Conservation (phyloP, 1,140 invertebrate species). For the Zaprionus kolodkinae region DNA sequence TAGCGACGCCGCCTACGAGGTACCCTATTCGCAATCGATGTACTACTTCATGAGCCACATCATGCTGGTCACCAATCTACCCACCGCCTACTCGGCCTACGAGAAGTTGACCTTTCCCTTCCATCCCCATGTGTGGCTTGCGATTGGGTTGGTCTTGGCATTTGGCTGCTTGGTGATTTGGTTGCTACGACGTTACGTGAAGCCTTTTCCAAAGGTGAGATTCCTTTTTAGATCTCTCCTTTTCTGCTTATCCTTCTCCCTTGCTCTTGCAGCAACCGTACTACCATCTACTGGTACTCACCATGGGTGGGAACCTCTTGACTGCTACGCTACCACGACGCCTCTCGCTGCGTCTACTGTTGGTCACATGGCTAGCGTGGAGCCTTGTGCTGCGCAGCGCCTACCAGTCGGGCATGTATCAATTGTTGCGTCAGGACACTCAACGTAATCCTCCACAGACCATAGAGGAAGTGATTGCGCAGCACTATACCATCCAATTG, state of each 20-base stretch:
- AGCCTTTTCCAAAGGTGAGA: slow-evolving; percentile 9
- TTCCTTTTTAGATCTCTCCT: no score
- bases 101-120: slow-evolving; percentile 74
- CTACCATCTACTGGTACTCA: slow-evolving; percentile 65
- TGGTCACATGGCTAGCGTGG: slow-evolving; percentile 61
- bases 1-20: slow-evolving; percentile 23
- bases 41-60: slow-evolving; percentile 79
- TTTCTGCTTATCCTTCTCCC: background rate
- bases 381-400: slow-evolving; percentile 59
- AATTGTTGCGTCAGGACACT: slow-evolving; percentile 67
- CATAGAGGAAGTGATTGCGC: slow-evolving; percentile 62
- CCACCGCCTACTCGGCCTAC: slow-evolving; percentile 70
- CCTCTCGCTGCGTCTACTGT: slow-evolving; percentile 35
- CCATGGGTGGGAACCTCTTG: slow-evolving; percentile 62
- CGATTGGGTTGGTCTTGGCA: slow-evolving; percentile 40
- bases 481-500: slow-evolving; percentile 59
- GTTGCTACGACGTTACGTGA: background rate
- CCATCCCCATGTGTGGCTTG: slow-evolving; percentile 51
- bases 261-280: slow-evolving; percentile 36
- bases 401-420: slow-evolving; percentile 77
- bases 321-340: slow-evolving; percentile 32
- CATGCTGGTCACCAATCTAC: slow-evolving; percentile 70
- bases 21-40: slow-evolving; percentile 64
- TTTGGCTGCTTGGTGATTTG: slow-evolving; percentile 34
- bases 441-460: slow-evolving; percentile 72